phyloP scores from a whole-genome alignment of 1,140 invertebrate species.

The Penaeus vannamei region DNA sequence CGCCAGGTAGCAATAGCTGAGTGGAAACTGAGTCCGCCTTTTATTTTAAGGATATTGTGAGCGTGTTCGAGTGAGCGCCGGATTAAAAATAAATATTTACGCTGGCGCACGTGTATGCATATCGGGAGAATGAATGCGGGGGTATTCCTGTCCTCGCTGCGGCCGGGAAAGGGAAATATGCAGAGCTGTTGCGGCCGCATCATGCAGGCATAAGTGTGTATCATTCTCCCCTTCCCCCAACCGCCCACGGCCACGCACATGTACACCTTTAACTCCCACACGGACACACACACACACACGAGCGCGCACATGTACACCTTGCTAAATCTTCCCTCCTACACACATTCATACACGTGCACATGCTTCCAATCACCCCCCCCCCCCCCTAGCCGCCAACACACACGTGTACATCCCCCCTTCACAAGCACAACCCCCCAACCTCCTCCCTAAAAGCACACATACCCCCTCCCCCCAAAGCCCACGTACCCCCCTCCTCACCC shows the following conservation, averaged over 20 bases:
- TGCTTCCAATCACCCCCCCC: background rate
- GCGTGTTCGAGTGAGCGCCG: background rate
- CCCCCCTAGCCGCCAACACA: background rate
- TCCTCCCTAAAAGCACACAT: background rate
- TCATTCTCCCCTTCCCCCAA: background rate
- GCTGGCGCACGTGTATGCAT: too few relatives aligned
- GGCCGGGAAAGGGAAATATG: too few relatives aligned
- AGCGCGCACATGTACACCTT: background rate
- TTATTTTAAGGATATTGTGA: background rate
- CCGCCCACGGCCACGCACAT: background rate
- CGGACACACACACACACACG: background rate
- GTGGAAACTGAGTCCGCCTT: too few relatives aligned
- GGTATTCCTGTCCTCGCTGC: too few relatives aligned
- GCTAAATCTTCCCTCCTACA: background rate
- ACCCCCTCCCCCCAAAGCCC: too few relatives aligned
- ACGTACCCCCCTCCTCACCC: too few relatives aligned
- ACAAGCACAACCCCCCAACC: background rate
- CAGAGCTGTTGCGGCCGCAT: too few relatives aligned
- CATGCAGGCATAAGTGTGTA: too few relatives aligned
- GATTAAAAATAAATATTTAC: too few relatives aligned
- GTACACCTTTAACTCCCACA: background rate
- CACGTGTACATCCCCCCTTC: background rate
- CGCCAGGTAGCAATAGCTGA: too few relatives aligned
- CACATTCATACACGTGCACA: background rate
- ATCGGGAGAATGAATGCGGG: too few relatives aligned